These are phyloP conservation scores for Machimus atricapillus DNA, from an alignment of 2,888 invertebrate species.

Conservation along the genomic window DNA sequence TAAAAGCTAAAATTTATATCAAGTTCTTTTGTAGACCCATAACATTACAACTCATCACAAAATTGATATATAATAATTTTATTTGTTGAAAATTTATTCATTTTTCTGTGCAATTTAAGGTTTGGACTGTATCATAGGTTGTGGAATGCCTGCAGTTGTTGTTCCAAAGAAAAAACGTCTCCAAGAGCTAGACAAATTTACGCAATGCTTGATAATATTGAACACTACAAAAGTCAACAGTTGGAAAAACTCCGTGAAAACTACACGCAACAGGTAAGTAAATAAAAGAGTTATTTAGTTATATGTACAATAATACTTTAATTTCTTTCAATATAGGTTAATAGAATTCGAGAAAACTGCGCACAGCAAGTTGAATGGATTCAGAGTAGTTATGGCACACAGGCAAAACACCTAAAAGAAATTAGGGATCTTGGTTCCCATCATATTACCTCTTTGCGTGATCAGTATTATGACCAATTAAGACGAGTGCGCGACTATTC, in stretches of 20 bases:
- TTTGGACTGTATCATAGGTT: constrained; percentile 74
- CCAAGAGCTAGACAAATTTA: constrained; percentile 85
- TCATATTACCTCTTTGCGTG: constrained; percentile 83
- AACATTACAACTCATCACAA: no score
- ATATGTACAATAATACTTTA: constrained; percentile 18
- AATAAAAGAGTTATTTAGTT: constrained; percentile 41
- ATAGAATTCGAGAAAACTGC: constrained; percentile 91
- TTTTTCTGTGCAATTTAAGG: constrained; percentile 58
- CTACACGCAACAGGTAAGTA: constrained; percentile 82
- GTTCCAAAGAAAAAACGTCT: constrained; percentile 74
- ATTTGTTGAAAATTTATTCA: not conserved
- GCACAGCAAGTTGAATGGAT: constrained; percentile 94
- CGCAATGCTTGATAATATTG: constrained; percentile 88
- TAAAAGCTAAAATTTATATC: no score
- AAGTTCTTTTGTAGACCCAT: no score
- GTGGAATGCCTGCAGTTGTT: constrained; percentile 70
- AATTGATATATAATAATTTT: not conserved
- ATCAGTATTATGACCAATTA: constrained; percentile 94
- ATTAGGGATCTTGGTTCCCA: constrained; percentile 91
- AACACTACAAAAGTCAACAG: constrained; percentile 88
- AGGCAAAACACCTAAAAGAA: constrained; percentile 84
- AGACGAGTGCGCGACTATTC: constrained; percentile 92
- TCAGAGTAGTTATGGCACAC: constrained; percentile 87
- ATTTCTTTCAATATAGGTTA: constrained; percentile 68
- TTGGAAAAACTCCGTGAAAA: constrained; percentile 88